Percentiles rank a stretch among this genome's conserved stretches.
phyloP scores from a whole-genome alignment of 2,888 invertebrate genomes.

The Zaprionus lineosus region DNA sequence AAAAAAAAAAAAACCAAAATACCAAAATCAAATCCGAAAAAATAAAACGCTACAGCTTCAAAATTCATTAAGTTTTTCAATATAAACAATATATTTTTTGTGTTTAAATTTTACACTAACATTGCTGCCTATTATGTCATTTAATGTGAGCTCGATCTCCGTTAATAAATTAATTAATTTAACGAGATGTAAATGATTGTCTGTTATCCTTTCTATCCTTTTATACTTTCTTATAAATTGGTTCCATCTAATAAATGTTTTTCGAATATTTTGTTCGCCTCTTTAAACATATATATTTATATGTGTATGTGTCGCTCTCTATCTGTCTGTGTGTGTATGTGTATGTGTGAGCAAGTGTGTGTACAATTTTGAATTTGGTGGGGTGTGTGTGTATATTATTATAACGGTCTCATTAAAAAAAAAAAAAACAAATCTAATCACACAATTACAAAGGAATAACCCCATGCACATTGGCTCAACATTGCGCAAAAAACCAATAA shows the following conservation, averaged over 20 bases:
- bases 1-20: slow-evolving; percentile 21
- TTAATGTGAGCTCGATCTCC: slow-evolving; percentile 72
- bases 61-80: slow-evolving; percentile 60
- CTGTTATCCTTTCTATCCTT: slow-evolving; percentile 40
- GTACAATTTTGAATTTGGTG: too few relatives aligned
- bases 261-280: slow-evolving; percentile 62
- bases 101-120: slow-evolving; percentile 57
- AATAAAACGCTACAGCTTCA: slow-evolving; percentile 54
- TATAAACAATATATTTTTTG: slow-evolving; percentile 35
- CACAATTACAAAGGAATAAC: slow-evolving; percentile 9
- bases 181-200: slow-evolving; percentile 70
- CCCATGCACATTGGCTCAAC: slow-evolving; percentile 59
- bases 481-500: slow-evolving; percentile 39
- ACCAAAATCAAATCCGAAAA: slow-evolving; percentile 27
- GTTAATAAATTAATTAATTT: too few relatives aligned
- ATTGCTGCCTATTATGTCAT: slow-evolving; percentile 66
- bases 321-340: slow-evolving; percentile 23
- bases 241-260: slow-evolving; percentile 76
- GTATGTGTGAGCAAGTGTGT: slow-evolving; percentile 23
- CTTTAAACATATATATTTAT: slow-evolving; percentile 49
- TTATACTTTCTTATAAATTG: slow-evolving; percentile 55
- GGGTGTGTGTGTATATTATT: slow-evolving; percentile 30
- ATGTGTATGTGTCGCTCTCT: slow-evolving; percentile 49
- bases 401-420: neutral
- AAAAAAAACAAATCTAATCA: too few relatives aligned